Evolutionary conservation across 2,888 invertebrate genomes (phyloP), one percentile per base, ranked within the genome.

Genomic region (Schrankia costaestrigalis): DNA sequence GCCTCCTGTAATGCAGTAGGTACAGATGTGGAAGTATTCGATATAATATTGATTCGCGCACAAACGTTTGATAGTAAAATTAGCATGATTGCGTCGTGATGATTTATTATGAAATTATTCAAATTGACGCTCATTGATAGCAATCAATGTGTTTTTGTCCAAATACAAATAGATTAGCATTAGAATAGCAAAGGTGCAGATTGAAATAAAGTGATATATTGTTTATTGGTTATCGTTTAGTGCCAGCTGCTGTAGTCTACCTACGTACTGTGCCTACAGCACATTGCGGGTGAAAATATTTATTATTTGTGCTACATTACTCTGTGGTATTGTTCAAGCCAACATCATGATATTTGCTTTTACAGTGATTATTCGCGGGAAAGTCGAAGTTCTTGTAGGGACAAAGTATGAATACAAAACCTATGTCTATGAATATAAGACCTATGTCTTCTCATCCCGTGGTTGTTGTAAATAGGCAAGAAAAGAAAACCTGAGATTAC

Each of bases 21-120:
- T n/a, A 46, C 47, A 42, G 39, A 35, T 35, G 9, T 25, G 17
- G 30, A 8, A 26, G 35, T 22, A 34, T 41, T 45, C 38, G 37
- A 45, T 42, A 51, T 47, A 51, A 60, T 15, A 15, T 59, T 66
- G 48, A 56, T 56, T 56, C 57, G 52, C 44, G 52, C 53, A 47
- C 59, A 57, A 52, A 55, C 48, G 57, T 60, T 62, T 61, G 45
- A 58, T 62, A 58, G 57, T 58, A 41, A 64, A 62, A 70, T 71
- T 68, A 65, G 60, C 69, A 66, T 67, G 61, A 70, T 69, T 64
- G 58, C 58, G 53, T 54, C 41, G 43, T 38, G 41, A 65, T 78
- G 81, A 82, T 83, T 75, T 71, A 84, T 83, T 44, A 45, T 40
- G 47, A 43, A 77, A 81, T 78, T 82, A 83, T 84, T 74, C 64